Conservation (phyloP, 1,140 invertebrate species). For the Prorops nasuta region DNA sequence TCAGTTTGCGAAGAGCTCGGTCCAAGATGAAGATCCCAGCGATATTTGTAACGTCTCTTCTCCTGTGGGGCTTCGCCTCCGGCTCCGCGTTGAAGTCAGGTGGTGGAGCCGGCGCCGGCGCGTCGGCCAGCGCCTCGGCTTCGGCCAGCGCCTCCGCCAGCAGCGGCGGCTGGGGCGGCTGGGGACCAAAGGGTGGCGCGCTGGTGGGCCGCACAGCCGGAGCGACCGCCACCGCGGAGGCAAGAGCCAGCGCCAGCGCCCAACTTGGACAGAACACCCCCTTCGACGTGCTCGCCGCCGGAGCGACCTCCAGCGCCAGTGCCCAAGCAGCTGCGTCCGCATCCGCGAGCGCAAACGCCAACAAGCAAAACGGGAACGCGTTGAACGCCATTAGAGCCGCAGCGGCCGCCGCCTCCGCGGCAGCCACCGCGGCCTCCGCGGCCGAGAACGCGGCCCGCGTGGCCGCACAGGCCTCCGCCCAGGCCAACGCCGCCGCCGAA, state of each 20-base stretch:
- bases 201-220: background rate
- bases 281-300: background rate
- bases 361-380: background rate
- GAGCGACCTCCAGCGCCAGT: conserved; percentile 13
- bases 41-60: conserved; percentile 15
- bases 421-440: background rate
- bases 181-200: too few species aligned
- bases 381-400: background rate
- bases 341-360: background rate
- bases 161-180: background rate
- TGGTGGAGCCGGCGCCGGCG: background rate
- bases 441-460: background rate
- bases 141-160: background rate
- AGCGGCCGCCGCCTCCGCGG: background rate
- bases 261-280: background rate
- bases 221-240: background rate
- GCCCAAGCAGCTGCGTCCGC: conserved; percentile 9
- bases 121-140: background rate
- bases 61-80: background rate
- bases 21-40: conserved; percentile 23
- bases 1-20: conserved; percentile 18
- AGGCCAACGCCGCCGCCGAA: background rate
- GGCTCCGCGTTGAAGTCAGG: background rate
- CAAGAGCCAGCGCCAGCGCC: background rate
- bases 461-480: background rate